Base-by-base conservation (phyloP, 2,113 vertebrate species). In the Erythrolamprus reginae region DNA sequence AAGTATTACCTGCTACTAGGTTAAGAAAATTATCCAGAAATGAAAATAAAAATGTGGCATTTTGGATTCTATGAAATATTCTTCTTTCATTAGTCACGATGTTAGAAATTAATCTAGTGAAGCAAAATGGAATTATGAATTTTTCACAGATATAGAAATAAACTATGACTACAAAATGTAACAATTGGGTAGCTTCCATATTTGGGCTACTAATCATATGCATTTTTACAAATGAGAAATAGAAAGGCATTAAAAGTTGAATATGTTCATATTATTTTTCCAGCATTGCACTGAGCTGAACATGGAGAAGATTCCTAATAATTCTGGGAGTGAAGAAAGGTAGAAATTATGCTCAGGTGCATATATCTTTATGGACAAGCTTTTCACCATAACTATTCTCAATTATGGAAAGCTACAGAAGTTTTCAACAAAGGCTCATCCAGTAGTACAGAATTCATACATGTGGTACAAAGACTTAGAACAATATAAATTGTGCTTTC, bases 21-120 rank as follows among this genome's bases (percentile, higher is more conserved):
- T 38, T 52, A 86, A 52, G 84, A 86, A 4, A n/a, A n/a, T 23
- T 5, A 17, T 48, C 42, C 92, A 58, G 87, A 45, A 51, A 0
- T 0, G 7, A 0, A 24, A 45, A 91, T 86, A 82, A 84, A 13
- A 93, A 28, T 23, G 0, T 0, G 42, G 19, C 87, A 77, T 0
- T 24, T 90, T 52, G 87, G 19, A 2, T 92, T 92, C 1, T 3
- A 15, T 10, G 77, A 24, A 48, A 52, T 89, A 89, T 84, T 89
- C 89, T 38, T 82, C 82, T 82, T 47, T 45, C 21, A 42, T 82
- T 45, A 12, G 24, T 84, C 47, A 50, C 50, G 3, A 51, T 51
- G 28, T 50, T 84, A 51, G 83, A 84, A n/a, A 13, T 17, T 51
- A n/a, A 28, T 24, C 24, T 51, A 50, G 28, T 48, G 26, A 84